Conservation (phyloP, 2,888 invertebrate species). For the Endotricha flammealis region DNA sequence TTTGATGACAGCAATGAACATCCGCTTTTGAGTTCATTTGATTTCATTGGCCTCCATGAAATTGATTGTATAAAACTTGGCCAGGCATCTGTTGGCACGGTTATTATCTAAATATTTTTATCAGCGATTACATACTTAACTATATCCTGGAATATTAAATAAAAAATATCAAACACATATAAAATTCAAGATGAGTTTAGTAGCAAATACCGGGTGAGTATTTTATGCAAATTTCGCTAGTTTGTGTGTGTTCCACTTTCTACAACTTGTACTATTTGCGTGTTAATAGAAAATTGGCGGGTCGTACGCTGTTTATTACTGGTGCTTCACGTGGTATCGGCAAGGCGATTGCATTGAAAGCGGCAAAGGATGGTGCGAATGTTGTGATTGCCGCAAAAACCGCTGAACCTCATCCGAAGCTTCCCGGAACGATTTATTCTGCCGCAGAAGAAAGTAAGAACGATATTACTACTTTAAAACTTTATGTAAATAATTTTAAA, state of each 20-base stretch:
- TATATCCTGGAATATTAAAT: no score
- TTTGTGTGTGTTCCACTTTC: conserved; percentile 22
- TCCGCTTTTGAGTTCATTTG: no score
- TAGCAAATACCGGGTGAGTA: conserved; percentile 70
- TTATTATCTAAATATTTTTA: no score
- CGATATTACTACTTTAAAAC: neutral
- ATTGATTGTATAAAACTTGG: no score
- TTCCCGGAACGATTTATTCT: conserved; percentile 94
- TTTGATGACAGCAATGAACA: no score
- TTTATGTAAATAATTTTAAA: neutral
- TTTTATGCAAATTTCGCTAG: conserved; percentile 14
- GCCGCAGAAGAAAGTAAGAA: conserved; percentile 91
- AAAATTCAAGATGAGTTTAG: conserved; percentile 60
- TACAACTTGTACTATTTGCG: conserved; percentile 20
- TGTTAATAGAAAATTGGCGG: conserved; percentile 80
- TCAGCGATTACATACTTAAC: no score
- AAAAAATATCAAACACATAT: no score
- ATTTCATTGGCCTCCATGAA: no score
- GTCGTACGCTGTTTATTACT: conserved; percentile 95
- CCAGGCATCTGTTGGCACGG: no score
- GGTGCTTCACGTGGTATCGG: conserved; percentile 98
- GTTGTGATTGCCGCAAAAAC: conserved; percentile 95
- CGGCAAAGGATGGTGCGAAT: conserved; percentile 94
- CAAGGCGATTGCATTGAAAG: conserved; percentile 94
- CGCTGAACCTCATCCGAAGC: conserved; percentile 91